phyloP scores from a whole-genome alignment of 1,140 invertebrate species.

The Panonychus citri region DNA sequence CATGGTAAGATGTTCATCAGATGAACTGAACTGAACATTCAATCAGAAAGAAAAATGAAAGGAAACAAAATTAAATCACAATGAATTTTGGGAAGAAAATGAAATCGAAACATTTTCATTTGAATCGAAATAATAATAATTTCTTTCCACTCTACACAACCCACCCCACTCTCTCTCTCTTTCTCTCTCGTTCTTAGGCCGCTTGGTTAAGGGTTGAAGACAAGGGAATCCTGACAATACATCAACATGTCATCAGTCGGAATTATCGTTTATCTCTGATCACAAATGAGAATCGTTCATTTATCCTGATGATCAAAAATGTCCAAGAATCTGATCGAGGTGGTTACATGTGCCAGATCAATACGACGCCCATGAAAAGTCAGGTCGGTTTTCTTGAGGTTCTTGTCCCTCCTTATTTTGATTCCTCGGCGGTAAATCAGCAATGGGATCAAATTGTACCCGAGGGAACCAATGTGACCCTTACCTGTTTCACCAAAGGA shows the following conservation, averaged over 20 bases:
- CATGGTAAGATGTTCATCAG: too few species aligned
- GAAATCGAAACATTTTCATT: too few species aligned
- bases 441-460: conserved; percentile 51
- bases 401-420: conserved; percentile 64
- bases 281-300: conserved; percentile 41
- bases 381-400: conserved; percentile 77
- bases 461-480: conserved; percentile 63
- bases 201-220: conserved; percentile 88
- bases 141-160: too few species aligned
- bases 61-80: too few species aligned
- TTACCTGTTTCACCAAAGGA: conserved; percentile 64
- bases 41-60: too few species aligned
- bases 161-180: too few species aligned
- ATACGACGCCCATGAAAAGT: conserved; percentile 47
- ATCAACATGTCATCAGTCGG: conserved; percentile 66
- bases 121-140: too few species aligned
- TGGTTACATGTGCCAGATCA: conserved; percentile 3
- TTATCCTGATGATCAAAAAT: conserved; percentile 60
- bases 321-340: conserved; percentile 67
- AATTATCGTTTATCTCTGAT: conserved; percentile 70
- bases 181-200: not conserved
- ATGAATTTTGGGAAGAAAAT: too few species aligned
- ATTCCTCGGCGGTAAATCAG: conserved; percentile 40
- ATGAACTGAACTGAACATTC: too few species aligned
- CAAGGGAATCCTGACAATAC: conserved; percentile 69